phyloP scores from a whole-genome alignment of 2,113 vertebrate species.

The Nycticebus coucang region DNA sequence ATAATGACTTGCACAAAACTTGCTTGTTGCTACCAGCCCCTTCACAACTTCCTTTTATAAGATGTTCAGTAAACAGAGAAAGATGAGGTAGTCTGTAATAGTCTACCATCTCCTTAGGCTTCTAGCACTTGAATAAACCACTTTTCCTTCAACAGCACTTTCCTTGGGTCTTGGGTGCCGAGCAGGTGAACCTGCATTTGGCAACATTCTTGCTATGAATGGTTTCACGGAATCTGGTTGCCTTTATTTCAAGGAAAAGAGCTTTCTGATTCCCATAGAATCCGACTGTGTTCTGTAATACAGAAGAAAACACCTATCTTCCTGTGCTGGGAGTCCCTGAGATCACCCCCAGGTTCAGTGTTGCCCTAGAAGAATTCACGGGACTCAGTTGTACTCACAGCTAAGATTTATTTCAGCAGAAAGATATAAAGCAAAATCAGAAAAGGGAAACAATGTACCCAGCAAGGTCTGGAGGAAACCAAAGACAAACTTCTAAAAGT shows the following conservation, averaged over 20 bases:
- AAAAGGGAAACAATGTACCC: not conserved
- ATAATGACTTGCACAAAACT: too few species aligned
- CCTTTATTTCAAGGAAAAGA: not conserved
- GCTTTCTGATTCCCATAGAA: not conserved
- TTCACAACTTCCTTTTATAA: too few species aligned
- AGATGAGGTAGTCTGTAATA: too few species aligned
- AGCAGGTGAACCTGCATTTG: too few species aligned
- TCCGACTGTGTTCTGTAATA: not conserved
- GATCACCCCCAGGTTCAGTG: not conserved
- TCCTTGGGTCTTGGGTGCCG: too few species aligned
- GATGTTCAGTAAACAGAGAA: too few species aligned
- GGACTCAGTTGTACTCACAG: not conserved
- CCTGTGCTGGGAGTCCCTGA: not conserved
- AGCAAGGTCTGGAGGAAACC: not conserved
- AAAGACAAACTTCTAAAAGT: not conserved
- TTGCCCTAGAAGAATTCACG: not conserved
- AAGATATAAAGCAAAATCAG: not conserved
- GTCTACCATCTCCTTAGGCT: too few species aligned
- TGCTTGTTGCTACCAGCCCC: too few species aligned
- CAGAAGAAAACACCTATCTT: not conserved
- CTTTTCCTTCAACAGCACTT: too few species aligned
- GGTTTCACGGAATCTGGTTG: not conserved
- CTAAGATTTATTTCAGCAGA: not conserved
- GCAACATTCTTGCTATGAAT: not conserved
- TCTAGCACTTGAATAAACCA: too few species aligned